Evolutionary conservation across 2,888 invertebrate species (phyloP).

Genomic region (Acrocyrtus sp.): DNA sequence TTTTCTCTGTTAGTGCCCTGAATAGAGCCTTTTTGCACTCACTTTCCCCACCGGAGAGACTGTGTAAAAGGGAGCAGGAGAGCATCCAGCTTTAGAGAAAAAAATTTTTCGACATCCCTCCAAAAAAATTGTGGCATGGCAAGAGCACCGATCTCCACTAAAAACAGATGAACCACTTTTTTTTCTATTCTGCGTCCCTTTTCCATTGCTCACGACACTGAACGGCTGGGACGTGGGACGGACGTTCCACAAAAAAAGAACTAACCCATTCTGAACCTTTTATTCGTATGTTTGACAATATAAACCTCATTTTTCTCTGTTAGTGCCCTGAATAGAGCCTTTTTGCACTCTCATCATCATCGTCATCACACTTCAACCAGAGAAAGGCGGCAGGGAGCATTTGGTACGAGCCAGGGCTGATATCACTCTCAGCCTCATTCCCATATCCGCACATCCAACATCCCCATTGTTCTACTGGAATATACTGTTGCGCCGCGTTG

Average conservation of each 20-base stretch:
- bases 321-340: not conserved
- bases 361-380: not conserved
- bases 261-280: not conserved
- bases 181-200: no score
- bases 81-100: no score
- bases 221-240: constrained; percentile 7
- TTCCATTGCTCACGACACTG: not conserved
- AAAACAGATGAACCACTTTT: not conserved
- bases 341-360: constrained; percentile 23
- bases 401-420: constrained; percentile 1
- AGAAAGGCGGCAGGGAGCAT: no score
- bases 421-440: constrained; percentile 6
- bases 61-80: not conserved
- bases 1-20: constrained; percentile 1
- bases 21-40: constrained; percentile 14
- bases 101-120: not conserved
- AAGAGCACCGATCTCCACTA: no score
- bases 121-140: not conserved
- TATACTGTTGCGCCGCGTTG: not conserved
- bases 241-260: constrained; percentile 4
- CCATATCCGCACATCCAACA: not conserved
- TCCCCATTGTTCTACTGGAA: not conserved
- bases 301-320: constrained; percentile 22
- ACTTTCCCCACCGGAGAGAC: not conserved
- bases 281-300: constrained; percentile 24